Evolutionary conservation across 2,888 invertebrate species (phyloP).

Genomic region (Syritta pipiens): DNA sequence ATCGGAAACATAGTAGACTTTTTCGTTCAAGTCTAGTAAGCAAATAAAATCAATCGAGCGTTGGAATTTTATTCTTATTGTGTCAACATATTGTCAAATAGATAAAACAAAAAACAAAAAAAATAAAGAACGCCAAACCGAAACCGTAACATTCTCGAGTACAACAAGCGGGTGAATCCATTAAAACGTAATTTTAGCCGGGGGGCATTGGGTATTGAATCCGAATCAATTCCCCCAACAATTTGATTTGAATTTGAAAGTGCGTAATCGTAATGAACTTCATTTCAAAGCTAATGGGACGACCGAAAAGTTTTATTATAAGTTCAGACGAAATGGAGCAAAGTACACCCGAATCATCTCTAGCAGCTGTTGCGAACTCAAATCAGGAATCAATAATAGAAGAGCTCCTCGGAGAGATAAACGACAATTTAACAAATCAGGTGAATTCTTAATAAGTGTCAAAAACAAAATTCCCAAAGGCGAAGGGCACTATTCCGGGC

Average conservation of each 20-base stretch:
- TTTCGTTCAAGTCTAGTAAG: constrained; percentile 67
- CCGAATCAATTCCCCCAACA: constrained; percentile 34
- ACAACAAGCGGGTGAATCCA: background rate
- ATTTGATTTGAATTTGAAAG: constrained; percentile 39
- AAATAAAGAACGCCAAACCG: constrained; percentile 21
- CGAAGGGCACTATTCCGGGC: constrained; percentile 50
- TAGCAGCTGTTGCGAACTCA: constrained; percentile 19
- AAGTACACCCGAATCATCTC: constrained; percentile 5
- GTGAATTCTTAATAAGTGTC: constrained; percentile 30
- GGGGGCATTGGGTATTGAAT: constrained; percentile 13
- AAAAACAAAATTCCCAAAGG: constrained; percentile 19
- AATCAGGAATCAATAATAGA: constrained; percentile 71
- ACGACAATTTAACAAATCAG: constrained; percentile 73
- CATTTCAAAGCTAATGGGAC: constrained; percentile 77
- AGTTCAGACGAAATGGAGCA: constrained; percentile 65
- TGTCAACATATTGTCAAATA: constrained; percentile 63
- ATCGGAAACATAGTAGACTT: constrained; percentile 64
- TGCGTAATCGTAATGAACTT: constrained; percentile 75
- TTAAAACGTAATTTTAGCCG: constrained; percentile 9
- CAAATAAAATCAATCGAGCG: constrained; percentile 73
- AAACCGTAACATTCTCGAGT: background rate
- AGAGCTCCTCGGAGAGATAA: constrained; percentile 74
- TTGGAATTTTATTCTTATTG: constrained; percentile 69
- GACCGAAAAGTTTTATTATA: constrained; percentile 74
- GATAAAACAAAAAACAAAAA: constrained; percentile 29